A percentile compares a stretch with the other conserved stretches of the same genome.
These are phyloP conservation scores for Silurus glanis DNA, from an alignment of 2,113 vertebrate genomes.

Conservation along the genomic window DNA sequence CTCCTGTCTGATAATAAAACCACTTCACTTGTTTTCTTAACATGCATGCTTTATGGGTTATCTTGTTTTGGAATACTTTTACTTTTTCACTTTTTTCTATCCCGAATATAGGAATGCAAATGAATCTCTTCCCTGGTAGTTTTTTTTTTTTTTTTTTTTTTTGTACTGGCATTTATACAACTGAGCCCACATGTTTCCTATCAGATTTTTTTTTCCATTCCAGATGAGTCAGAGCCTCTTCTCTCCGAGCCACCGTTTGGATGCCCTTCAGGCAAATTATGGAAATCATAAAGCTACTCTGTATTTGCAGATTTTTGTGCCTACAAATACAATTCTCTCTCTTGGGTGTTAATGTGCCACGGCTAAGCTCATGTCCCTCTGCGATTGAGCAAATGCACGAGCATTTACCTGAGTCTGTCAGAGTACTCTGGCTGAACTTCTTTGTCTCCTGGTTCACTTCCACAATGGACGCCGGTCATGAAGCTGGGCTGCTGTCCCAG, in stretches of 20 bases:
- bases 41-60: not conserved
- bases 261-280: constrained; percentile 59
- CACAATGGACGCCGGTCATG: constrained; percentile 48
- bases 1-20: constrained; percentile 31
- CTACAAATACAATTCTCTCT: constrained; percentile 37
- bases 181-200: constrained; percentile 53
- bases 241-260: constrained; percentile 52
- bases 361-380: constrained; percentile 24
- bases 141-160: not conserved
- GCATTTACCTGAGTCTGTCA: constrained; percentile 23
- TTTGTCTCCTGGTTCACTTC: constrained; percentile 48
- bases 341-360: constrained; percentile 37
- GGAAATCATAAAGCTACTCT: constrained; percentile 54
- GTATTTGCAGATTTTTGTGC: constrained; percentile 50
- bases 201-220: constrained; percentile 45
- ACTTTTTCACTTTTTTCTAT: constrained; percentile 24
- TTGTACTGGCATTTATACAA: constrained; percentile 38
- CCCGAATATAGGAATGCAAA: constrained; percentile 36
- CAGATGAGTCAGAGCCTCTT: constrained; percentile 53
- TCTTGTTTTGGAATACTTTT: constrained; percentile 13
- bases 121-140: not conserved
- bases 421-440: constrained; percentile 53
- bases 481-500: constrained; percentile 40
- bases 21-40: constrained; percentile 14
- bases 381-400: constrained; percentile 36